Evolutionary conservation across 1,140 invertebrate genomes (phyloP), one percentile per base, ranked within the genome.

Genomic region (Drosophila quadrilineata): DNA sequence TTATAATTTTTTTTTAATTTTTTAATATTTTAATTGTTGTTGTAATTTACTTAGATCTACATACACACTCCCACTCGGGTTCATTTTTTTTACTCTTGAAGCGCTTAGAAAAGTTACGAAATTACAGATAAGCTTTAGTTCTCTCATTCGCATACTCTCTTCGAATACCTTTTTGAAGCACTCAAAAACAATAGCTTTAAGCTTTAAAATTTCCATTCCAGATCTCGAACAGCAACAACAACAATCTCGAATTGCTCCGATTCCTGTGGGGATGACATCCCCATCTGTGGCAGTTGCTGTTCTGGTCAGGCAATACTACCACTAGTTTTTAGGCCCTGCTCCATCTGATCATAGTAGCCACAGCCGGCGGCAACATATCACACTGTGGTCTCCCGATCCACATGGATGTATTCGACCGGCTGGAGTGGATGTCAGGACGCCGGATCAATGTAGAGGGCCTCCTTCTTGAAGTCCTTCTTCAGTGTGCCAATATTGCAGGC

Each of bases 381-480:
- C 91, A 96, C 95, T 65, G 95, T 96, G 75, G 95, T 96, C 91
- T 96, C 95, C 88, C 95, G 93, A 91, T 96, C 95, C 89, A 96
- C 94, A 91, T 96, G 94, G 85, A 96, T 96, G 88, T 95, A 96
- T 89, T 96, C 95, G 92, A 96, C 95, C 92, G 94, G 95, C 90
- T 95, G 94, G 90, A 94, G 93, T 88, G 94, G 94, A 75, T 95
- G 95, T 93, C 95, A 96, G 93, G 95, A 96, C 87, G 90, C 91
- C 9, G 91, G 91, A 75, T 92, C 93, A 68, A 92, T 91, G 70
- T 93, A 91, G 54, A 93, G 90, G 43, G 93, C 92, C 77, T 93
- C 92, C 28, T 91, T 91, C 58, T 90, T 88, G 43, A 91, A 87
- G 28, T 88, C 88, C 71, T 88, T 88, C 65, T 88, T 75, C 80